These are phyloP conservation scores for Coreoperca whiteheadi DNA, from an alignment of 2,113 vertebrate genomes.

Conservation along the genomic window DNA sequence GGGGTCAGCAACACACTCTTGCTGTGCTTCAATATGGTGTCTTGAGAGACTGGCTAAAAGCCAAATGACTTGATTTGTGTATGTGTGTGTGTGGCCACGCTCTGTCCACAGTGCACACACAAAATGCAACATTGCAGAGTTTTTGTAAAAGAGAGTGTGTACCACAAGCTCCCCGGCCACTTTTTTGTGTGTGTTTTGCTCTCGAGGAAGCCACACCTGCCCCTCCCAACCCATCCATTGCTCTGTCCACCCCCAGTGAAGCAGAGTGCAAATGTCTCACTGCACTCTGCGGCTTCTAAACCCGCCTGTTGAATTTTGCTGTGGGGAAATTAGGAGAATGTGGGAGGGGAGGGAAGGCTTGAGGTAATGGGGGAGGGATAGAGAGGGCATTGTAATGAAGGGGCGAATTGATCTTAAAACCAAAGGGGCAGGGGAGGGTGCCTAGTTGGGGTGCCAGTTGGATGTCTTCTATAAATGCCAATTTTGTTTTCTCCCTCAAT, in stretches of 20 bases:
- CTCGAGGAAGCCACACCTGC: slow-evolving; percentile 19
- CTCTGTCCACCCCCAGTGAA: slow-evolving; percentile 26
- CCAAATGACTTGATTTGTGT: slow-evolving; percentile 27
- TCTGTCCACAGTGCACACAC: slow-evolving; percentile 21
- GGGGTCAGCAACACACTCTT: slow-evolving; percentile 67
- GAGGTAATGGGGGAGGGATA: slow-evolving; percentile 32
- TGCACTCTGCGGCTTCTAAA: slow-evolving; percentile 1
- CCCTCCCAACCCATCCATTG: slow-evolving; percentile 24
- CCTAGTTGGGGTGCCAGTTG: slow-evolving; percentile 40
- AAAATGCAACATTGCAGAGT: slow-evolving; percentile 24
- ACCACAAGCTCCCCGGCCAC: background rate
- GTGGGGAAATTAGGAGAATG: slow-evolving; percentile 6
- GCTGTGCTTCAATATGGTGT: slow-evolving; percentile 78
- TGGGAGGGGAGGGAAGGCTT: slow-evolving; percentile 19
- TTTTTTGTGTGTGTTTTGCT: background rate
- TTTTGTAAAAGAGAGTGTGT: slow-evolving; percentile 15
- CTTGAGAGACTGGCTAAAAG: slow-evolving; percentile 49
- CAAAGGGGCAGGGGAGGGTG: slow-evolving; percentile 36
- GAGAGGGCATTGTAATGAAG: slow-evolving; percentile 45
- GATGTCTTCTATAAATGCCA: slow-evolving; percentile 33
- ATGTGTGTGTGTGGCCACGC: background rate
- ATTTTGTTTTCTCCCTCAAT: slow-evolving; percentile 42
- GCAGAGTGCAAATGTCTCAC: slow-evolving; percentile 12
- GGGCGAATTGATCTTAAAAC: slow-evolving; percentile 53
- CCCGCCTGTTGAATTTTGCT: slow-evolving; percentile 7